Conservation (phyloP, 1,140 invertebrate genomes). For the Wasmannia auropunctata region DNA sequence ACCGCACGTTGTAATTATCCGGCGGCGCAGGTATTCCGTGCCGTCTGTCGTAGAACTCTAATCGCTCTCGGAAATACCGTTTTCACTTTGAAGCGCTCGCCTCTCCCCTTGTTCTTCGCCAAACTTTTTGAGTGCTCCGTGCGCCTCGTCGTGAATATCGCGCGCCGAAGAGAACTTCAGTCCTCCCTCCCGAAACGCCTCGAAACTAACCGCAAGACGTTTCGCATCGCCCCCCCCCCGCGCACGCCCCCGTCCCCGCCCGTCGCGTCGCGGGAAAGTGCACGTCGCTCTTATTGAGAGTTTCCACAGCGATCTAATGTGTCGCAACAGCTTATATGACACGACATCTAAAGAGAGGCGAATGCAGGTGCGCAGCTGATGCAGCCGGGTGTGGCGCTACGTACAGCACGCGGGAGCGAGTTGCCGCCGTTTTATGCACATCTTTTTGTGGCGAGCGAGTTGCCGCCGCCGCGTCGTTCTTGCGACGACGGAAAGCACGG, state of each 20-base stretch:
- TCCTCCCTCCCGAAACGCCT: conserved; percentile 36
- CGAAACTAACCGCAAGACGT: conserved; percentile 60
- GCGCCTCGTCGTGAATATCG: conserved; percentile 33
- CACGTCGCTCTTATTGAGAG: conserved; percentile 54
- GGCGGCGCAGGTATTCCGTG: conserved; percentile 5
- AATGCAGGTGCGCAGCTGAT: conserved; percentile 52
- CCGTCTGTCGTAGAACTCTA: conserved; percentile 37
- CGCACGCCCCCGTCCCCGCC: no score
- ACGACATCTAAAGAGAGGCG: conserved; percentile 29
- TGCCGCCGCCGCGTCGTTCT: no score
- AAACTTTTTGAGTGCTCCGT: conserved; percentile 56
- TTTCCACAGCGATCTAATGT: conserved; percentile 58
- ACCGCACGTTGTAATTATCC: conserved; percentile 20
- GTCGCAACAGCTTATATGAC: conserved; percentile 46
- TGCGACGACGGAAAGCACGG: neutral
- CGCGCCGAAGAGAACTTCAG: conserved; percentile 29
- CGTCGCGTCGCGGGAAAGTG: conserved; percentile 46
- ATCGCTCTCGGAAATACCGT: conserved; percentile 48
- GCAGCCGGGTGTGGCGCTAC: neutral
- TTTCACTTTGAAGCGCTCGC: conserved; percentile 31
- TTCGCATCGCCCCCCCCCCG: conserved; percentile 13
- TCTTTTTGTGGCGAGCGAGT: neutral
- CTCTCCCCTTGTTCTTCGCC: neutral
- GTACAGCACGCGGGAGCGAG: neutral
- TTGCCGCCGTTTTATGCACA: neutral